phyloP scores from a whole-genome alignment of 1,140 invertebrate species.

The Ceratosolen solmsi region DNA sequence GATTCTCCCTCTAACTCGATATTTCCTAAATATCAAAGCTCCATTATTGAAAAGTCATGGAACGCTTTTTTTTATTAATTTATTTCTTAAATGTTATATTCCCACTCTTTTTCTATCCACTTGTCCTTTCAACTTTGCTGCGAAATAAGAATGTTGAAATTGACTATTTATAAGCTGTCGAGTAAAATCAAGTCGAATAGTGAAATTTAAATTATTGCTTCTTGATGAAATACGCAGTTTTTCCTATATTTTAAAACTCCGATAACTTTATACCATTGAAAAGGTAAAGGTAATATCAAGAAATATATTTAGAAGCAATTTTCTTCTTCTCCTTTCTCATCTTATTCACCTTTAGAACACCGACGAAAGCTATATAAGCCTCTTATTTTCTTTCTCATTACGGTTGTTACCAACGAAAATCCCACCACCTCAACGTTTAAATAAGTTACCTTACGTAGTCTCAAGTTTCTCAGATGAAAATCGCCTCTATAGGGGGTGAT shows the following conservation, averaged over 20 bases:
- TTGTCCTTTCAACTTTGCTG: no score
- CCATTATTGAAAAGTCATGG: no score
- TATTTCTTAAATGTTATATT: no score
- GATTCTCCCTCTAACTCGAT: no score
- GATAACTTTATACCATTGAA: not conserved
- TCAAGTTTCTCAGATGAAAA: constrained; percentile 1
- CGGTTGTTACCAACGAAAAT: not conserved
- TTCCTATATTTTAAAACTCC: constrained; percentile 16
- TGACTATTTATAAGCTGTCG: not conserved
- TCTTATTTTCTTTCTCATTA: constrained; percentile 21
- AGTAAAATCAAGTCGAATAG: not conserved
- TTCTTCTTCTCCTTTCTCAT: not conserved
- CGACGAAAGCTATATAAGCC: constrained; percentile 5
- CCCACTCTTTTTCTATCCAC: no score
- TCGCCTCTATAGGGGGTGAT: constrained; percentile 39
- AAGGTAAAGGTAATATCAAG: not conserved
- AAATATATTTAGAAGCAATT: constrained; percentile 24
- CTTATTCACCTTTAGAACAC: not conserved
- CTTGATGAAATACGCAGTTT: not conserved
- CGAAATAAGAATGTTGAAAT: no score
- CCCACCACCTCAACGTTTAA: constrained; percentile 6
- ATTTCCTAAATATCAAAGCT: no score
- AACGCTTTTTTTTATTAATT: no score
- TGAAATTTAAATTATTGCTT: constrained; percentile 5
- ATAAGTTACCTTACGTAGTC: not conserved